Conservation (phyloP, 1,140 invertebrate genomes). For the Laodelphax striatellus region DNA sequence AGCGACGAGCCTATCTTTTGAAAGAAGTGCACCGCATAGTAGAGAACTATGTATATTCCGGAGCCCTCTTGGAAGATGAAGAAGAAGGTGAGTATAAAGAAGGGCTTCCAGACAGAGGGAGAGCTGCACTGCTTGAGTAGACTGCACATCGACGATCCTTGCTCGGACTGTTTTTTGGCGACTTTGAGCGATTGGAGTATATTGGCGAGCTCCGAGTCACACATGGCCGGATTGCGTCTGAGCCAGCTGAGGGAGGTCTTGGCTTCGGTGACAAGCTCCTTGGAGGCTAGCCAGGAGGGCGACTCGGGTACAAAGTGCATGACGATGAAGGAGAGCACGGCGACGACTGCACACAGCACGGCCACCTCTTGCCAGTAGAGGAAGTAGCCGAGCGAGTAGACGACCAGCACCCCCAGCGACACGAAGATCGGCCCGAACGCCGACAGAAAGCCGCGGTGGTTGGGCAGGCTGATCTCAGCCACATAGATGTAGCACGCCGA, state of each 20-base stretch:
- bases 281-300: slow-evolving; percentile 45
- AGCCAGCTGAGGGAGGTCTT: slow-evolving; percentile 43
- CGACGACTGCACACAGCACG: slow-evolving; percentile 18
- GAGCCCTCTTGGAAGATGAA: slow-evolving; percentile 58
- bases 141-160: background rate
- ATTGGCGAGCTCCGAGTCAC: slow-evolving; percentile 44
- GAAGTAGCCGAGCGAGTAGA: slow-evolving; percentile 36
- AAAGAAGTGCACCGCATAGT: slow-evolving; percentile 60
- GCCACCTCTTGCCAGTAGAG: slow-evolving; percentile 29
- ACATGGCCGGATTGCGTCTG: slow-evolving; percentile 38
- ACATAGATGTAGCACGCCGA: slow-evolving; percentile 29
- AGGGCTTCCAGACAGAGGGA: slow-evolving; percentile 45
- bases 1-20: slow-evolving; percentile 50
- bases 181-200: slow-evolving; percentile 30
- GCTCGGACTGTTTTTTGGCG: slow-evolving; percentile 24
- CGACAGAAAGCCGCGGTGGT: slow-evolving; percentile 27
- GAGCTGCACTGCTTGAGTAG: slow-evolving; percentile 23
- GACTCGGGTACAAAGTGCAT: slow-evolving; percentile 56
- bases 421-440: slow-evolving; percentile 37
- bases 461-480: slow-evolving; percentile 26
- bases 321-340: slow-evolving; percentile 30
- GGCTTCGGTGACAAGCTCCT: slow-evolving; percentile 40
- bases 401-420: slow-evolving; percentile 38
- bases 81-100: slow-evolving; percentile 46
- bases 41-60: slow-evolving; percentile 64